These are phyloP conservation scores for Eumacrocentrus americanus DNA, from an alignment of 2,888 invertebrate species.

Conservation along the genomic window DNA sequence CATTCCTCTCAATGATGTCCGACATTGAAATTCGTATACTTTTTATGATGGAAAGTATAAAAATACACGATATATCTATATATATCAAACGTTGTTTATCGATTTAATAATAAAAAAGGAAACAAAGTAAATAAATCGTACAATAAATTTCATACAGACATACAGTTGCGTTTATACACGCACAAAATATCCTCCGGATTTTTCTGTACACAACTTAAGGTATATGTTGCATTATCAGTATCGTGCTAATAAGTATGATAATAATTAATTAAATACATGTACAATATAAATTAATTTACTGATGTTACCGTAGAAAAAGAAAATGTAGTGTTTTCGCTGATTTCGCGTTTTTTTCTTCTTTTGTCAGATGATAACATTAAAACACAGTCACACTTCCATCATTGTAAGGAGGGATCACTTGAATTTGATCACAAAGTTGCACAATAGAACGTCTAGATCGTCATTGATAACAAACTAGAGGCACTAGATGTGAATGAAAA, in stretches of 20 bases:
- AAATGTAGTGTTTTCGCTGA: too few relatives aligned
- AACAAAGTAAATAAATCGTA: slow-evolving; percentile 4
- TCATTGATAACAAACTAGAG: not conserved
- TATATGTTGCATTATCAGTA: not conserved
- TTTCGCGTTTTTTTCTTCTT: too few relatives aligned
- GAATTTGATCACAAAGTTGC: not conserved
- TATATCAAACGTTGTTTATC: slow-evolving; percentile 10
- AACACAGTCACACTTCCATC: too few relatives aligned
- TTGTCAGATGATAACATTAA: too few relatives aligned
- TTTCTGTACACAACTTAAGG: not conserved
- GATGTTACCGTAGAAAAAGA: not conserved
- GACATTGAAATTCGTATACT: not conserved
- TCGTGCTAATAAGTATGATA: not conserved
- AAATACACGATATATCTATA: slow-evolving; percentile 1
- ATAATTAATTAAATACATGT: not conserved
- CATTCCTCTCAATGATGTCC: not conserved
- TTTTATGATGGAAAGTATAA: not conserved
- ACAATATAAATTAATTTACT: slow-evolving; percentile 4
- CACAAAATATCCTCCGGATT: not conserved
- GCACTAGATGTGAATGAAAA: not conserved
- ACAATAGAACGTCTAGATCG: slow-evolving; percentile 8
- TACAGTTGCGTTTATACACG: not conserved
- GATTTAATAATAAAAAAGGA: slow-evolving; percentile 11
- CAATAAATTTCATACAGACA: slow-evolving; percentile 4
- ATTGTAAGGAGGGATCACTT: too few relatives aligned